Evolutionary conservation across 2,888 invertebrate species (phyloP).

Genomic region (Rhyacophila evoluta): DNA sequence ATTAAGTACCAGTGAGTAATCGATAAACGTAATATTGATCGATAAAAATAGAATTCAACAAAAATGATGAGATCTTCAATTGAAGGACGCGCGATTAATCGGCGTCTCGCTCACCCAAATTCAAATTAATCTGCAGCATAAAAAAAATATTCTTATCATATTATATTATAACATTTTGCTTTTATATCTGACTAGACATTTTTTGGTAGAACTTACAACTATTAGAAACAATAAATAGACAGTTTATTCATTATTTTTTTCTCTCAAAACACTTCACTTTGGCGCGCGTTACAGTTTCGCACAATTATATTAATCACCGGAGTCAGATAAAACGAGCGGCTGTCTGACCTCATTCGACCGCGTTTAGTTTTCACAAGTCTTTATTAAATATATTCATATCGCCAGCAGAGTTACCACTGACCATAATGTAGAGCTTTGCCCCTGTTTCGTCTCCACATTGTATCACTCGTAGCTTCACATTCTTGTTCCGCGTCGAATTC

Average conservation of each 20-base stretch:
- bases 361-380: slow-evolving; percentile 1
- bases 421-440: background rate
- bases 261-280: slow-evolving; percentile 28
- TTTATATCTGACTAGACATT: slow-evolving; percentile 9
- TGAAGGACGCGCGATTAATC: background rate
- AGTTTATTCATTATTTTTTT: slow-evolving; percentile 1
- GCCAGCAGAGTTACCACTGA: background rate
- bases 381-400: background rate
- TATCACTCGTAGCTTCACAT: background rate
- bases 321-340: slow-evolving; percentile 27
- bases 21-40: background rate
- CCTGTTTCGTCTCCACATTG: background rate
- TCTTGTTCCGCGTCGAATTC: background rate
- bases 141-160: background rate
- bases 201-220: background rate
- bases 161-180: background rate
- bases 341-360: slow-evolving; percentile 24
- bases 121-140: background rate
- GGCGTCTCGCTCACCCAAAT: background rate
- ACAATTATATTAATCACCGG: background rate
- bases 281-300: background rate
- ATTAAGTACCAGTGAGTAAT: slow-evolving; percentile 43
- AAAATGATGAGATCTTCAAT: slow-evolving; percentile 12
- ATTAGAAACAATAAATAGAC: slow-evolving; percentile 16
- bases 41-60: slow-evolving; percentile 3